These are phyloP conservation scores for Dipodomys spectabilis DNA, from an alignment of 2,113 vertebrate genomes.

Conservation along the genomic window DNA sequence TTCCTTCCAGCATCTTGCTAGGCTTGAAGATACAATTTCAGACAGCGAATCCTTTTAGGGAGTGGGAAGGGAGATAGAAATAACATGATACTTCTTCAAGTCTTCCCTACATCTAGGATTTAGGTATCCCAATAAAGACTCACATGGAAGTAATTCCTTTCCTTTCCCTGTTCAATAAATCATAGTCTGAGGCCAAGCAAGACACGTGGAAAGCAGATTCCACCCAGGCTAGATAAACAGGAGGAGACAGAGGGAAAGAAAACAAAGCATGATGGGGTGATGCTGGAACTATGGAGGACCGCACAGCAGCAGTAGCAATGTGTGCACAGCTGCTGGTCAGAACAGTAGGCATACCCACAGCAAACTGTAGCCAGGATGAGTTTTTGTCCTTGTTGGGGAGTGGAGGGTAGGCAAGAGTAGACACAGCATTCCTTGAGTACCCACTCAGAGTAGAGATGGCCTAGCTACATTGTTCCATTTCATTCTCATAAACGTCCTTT, in stretches of 20 bases:
- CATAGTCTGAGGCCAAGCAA: background rate
- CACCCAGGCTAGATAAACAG: background rate
- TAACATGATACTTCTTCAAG: background rate
- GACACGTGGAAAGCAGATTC: background rate
- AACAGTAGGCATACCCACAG: background rate
- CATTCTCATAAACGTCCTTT: background rate
- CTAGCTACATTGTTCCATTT: background rate
- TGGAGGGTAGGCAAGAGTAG: background rate
- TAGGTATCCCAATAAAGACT: background rate
- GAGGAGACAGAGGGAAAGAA: background rate
- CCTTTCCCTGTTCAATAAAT: background rate
- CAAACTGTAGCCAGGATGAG: background rate
- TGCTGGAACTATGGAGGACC: rapidly evolving
- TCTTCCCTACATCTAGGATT: background rate
- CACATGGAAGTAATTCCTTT: background rate
- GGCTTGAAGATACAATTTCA: background rate
- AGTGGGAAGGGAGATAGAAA: background rate
- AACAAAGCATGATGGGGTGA: background rate
- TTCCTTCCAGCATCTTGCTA: background rate
- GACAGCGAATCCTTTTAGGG: background rate
- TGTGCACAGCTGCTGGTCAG: background rate
- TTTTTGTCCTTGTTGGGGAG: background rate
- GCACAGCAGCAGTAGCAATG: background rate
- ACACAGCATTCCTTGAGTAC: no score
- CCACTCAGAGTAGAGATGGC: background rate